Evolutionary conservation across 2,888 invertebrate species (phyloP).

Genomic region (Philereme vetulata): DNA sequence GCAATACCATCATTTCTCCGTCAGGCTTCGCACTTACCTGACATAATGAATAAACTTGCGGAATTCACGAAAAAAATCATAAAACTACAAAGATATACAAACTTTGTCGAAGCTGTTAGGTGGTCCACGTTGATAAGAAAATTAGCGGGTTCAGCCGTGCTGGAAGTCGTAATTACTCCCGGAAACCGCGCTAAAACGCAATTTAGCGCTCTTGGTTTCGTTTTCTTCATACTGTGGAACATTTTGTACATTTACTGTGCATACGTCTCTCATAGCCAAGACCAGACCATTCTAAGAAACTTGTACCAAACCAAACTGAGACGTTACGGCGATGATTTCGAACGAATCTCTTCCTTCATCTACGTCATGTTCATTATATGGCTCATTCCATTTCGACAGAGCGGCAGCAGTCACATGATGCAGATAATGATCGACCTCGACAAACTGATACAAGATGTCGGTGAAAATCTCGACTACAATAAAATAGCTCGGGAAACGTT

Average conservation of each 20-base stretch:
- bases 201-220: conserved; percentile 50
- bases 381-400: conserved; percentile 55
- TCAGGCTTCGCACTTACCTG: neutral
- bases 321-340: conserved; percentile 63
- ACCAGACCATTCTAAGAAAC: conserved; percentile 59
- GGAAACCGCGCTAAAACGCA: conserved; percentile 37
- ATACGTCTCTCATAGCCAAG: conserved; percentile 48
- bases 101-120: conserved; percentile 51
- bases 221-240: conserved; percentile 47
- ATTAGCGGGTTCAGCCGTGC: conserved; percentile 51
- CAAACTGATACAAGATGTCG: conserved; percentile 47
- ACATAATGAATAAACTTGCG: conserved; percentile 24
- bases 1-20: conserved; percentile 12
- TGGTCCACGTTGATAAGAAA: conserved; percentile 48
- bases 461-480: conserved; percentile 51
- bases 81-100: conserved; percentile 44
- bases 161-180: conserved; percentile 29
- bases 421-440: conserved; percentile 56
- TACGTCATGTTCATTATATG: conserved; percentile 54
- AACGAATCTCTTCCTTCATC: conserved; percentile 48
- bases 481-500: conserved; percentile 45
- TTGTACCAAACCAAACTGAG: conserved; percentile 61
- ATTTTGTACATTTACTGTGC: conserved; percentile 54
- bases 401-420: conserved; percentile 43
- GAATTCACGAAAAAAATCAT: conserved; percentile 30